Conservation (phyloP, 2,113 vertebrate genomes). For the Nipponia nippon region DNA sequence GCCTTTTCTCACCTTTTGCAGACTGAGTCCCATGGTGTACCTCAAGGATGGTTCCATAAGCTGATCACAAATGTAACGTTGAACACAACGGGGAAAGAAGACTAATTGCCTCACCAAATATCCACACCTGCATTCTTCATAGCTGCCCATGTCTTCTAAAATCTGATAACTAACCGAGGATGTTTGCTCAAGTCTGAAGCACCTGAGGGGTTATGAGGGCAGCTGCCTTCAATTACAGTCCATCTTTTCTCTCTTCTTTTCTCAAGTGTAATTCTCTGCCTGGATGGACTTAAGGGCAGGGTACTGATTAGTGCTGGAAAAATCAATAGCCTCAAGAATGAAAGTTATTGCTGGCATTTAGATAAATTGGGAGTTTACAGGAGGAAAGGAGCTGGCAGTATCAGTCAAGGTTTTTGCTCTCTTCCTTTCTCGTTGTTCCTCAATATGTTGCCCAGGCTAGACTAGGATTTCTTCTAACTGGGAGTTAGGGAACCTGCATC, state of each 20-base stretch:
- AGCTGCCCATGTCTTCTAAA: not conserved
- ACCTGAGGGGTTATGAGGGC: not conserved
- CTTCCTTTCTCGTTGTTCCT: not conserved
- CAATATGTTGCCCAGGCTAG: not conserved
- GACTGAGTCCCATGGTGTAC: not conserved
- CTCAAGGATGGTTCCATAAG: not conserved
- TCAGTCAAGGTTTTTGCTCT: not conserved
- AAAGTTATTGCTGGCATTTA: not conserved
- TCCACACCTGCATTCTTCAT: not conserved
- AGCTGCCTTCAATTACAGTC: not conserved
- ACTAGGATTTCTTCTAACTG: not conserved
- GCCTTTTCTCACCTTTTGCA: not conserved
- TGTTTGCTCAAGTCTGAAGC: not conserved
- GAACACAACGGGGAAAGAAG: not conserved
- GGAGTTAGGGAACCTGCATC: not conserved
- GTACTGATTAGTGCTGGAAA: not conserved
- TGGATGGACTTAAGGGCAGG: not conserved
- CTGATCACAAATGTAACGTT: not conserved
- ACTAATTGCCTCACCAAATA: not conserved
- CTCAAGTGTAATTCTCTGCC: not conserved
- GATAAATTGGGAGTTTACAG: not conserved
- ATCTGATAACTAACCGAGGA: not conserved
- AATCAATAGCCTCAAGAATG: not conserved
- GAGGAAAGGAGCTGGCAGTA: not conserved
- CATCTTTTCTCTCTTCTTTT: not conserved